A percentile compares a stretch with the other conserved stretches of the same genome.
Evolutionary conservation across 2,113 vertebrate genomes (phyloP).

Genomic region (Hippocampus comes): DNA sequence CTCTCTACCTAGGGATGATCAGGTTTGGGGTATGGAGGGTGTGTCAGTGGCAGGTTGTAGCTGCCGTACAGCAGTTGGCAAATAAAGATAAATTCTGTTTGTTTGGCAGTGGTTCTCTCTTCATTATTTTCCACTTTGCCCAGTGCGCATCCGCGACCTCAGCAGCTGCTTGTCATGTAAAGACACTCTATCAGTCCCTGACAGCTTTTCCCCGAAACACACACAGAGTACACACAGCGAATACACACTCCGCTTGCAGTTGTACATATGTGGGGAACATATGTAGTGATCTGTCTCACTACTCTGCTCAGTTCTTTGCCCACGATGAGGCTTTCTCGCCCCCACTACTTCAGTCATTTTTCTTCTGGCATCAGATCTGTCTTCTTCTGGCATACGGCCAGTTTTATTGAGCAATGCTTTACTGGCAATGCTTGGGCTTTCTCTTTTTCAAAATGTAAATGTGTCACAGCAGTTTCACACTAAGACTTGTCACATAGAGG

Average conservation of each 20-base stretch:
- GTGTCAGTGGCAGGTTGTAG: conserved; percentile 66
- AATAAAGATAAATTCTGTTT: conserved; percentile 93
- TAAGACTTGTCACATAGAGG: conserved; percentile 52
- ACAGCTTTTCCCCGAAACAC: conserved; percentile 80
- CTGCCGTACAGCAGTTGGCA: conserved; percentile 83
- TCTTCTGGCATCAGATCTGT: conserved; percentile 54
- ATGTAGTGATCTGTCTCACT: conserved; percentile 71
- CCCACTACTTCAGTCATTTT: conserved; percentile 47
- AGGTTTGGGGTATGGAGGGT: conserved; percentile 39
- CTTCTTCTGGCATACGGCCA: conserved; percentile 33
- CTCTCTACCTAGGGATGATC: conserved; percentile 10
- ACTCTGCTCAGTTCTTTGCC: conserved; percentile 46
- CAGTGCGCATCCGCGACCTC: conserved; percentile 83
- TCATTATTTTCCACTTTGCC: conserved; percentile 89
- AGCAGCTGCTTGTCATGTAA: conserved; percentile 91
- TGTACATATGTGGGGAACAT: conserved; percentile 67
- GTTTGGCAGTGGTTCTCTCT: conserved; percentile 76
- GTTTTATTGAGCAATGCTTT: conserved; percentile 44
- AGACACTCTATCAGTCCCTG: conserved; percentile 91
- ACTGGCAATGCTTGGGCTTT: conserved; percentile 27
- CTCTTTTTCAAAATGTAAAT: conserved; percentile 16
- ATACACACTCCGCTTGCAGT: conserved; percentile 49
- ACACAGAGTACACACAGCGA: conserved; percentile 43
- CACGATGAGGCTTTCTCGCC: conserved; percentile 46
- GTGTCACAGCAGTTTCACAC: conserved; percentile 11